Conservation (phyloP, 2,888 invertebrate species). For the Ptychoptera contaminata region DNA sequence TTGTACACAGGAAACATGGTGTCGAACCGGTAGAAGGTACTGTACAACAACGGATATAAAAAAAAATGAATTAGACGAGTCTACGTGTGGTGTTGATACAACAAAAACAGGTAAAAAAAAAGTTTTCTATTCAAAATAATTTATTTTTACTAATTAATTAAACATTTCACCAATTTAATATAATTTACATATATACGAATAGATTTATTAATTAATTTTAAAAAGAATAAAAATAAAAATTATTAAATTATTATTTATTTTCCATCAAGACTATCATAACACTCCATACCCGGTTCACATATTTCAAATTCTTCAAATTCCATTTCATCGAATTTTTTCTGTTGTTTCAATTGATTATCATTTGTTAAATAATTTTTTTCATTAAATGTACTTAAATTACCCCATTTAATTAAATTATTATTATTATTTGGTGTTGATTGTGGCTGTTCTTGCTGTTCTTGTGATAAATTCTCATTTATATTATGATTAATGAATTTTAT, state of each 20-base stretch:
- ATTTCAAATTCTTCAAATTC: constrained; percentile 72
- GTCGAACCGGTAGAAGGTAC: constrained; percentile 37
- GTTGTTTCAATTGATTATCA: constrained; percentile 41
- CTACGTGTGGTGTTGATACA: neutral
- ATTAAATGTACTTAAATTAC: constrained; percentile 26
- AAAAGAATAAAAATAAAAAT: no score
- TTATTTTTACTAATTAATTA: constrained; percentile 8
- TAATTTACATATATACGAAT: no score
- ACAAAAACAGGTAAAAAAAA: constrained; percentile 13
- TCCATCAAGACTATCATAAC: constrained; percentile 39
- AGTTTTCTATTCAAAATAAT: constrained; percentile 10
- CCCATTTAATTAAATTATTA: constrained; percentile 5
- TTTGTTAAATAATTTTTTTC: constrained; percentile 46
- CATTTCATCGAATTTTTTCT: constrained; percentile 62
- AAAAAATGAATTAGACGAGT: constrained; percentile 10
- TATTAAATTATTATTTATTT: constrained; percentile 14
- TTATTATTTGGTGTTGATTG: constrained; percentile 2
- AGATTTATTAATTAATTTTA: no score
- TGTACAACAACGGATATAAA: constrained; percentile 28
- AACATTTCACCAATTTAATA: neutral
- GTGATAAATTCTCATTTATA: neutral
- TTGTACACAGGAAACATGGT: constrained; percentile 44
- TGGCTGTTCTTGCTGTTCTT: neutral
- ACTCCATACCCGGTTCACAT: constrained; percentile 34
- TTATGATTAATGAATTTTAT: no score